phyloP scores from a whole-genome alignment of 2,888 invertebrate genomes.

The Agriopis marginaria region DNA sequence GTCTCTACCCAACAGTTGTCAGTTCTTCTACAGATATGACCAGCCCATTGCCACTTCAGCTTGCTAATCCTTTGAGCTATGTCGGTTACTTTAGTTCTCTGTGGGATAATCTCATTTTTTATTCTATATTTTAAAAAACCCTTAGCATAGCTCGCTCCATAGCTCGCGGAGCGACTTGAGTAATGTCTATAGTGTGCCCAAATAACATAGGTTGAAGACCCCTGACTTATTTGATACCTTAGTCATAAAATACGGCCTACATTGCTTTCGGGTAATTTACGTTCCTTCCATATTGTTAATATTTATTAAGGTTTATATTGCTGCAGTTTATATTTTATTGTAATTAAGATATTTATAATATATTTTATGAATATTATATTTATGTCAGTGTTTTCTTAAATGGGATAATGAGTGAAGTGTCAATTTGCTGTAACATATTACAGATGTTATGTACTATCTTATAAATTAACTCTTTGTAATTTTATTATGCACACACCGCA shows the following conservation, averaged over 20 bases:
- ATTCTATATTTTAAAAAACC: no score
- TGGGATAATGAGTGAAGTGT: slow-evolving; percentile 33
- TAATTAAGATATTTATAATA: slow-evolving; percentile 48
- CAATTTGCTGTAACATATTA: slow-evolving; percentile 14
- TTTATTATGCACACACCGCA: slow-evolving; percentile 4
- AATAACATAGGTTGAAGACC: slow-evolving; percentile 9
- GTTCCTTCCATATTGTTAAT: slow-evolving; percentile 56
- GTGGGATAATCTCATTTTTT: no score
- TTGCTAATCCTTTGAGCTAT: no score
- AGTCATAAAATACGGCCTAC: slow-evolving; percentile 43
- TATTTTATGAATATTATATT: slow-evolving; percentile 38
- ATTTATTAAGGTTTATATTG: slow-evolving; percentile 51
- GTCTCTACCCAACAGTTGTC: no score
- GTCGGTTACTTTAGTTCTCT: no score
- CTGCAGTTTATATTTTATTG: slow-evolving; percentile 42
- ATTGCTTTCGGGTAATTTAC: slow-evolving; percentile 54
- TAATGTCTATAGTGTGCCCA: neutral
- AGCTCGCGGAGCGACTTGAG: no score
- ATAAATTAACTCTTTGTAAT: slow-evolving; percentile 6
- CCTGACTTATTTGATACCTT: slow-evolving; percentile 10
- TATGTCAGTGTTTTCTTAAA: slow-evolving; percentile 37
- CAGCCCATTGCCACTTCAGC: no score
- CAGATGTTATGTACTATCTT: neutral
- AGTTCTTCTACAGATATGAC: no score
- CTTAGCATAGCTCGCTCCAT: no score